Percentiles rank a stretch among this genome's conserved stretches.
phyloP scores from a whole-genome alignment of 2,888 invertebrate genomes.

The Monoplex corrugatus region DNA sequence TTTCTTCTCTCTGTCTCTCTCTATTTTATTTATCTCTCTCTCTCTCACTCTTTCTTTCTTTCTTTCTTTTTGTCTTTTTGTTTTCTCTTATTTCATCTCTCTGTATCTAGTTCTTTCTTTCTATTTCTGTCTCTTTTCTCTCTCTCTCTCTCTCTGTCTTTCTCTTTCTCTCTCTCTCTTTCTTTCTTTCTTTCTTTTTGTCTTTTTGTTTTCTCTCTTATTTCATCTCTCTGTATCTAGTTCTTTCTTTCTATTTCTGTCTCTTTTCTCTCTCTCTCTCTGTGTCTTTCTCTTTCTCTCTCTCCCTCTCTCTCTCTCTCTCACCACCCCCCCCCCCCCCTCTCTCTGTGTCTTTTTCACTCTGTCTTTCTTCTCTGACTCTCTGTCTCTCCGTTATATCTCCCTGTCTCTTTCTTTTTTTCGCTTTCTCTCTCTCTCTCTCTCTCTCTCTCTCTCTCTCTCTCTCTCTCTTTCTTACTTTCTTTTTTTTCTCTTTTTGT shows the following conservation, averaged over 20 bases:
- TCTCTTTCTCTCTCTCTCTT: not conserved
- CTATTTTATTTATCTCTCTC: not conserved
- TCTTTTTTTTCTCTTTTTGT: not conserved
- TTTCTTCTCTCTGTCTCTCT: not conserved
- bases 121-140: not conserved
- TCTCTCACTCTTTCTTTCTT: not conserved
- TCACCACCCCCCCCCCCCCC: not conserved
- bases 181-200: not conserved
- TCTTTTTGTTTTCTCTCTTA: not conserved
- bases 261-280: not conserved
- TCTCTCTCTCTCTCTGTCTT: not conserved
- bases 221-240: not conserved
- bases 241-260: not conserved
- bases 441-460: too few relatives aligned
- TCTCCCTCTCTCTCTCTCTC: not conserved
- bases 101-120: not conserved
- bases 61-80: not conserved
- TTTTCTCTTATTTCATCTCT: not conserved
- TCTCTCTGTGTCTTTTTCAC: too few relatives aligned
- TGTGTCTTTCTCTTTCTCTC: not conserved
- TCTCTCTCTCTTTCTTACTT: too few relatives aligned
- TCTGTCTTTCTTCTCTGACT: too few relatives aligned
- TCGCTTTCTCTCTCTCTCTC: too few relatives aligned
- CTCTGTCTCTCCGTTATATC: too few relatives aligned
- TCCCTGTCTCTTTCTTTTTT: too few relatives aligned